phyloP scores from a whole-genome alignment of 2,888 invertebrate genomes.

The Cataglyphis livida region DNA sequence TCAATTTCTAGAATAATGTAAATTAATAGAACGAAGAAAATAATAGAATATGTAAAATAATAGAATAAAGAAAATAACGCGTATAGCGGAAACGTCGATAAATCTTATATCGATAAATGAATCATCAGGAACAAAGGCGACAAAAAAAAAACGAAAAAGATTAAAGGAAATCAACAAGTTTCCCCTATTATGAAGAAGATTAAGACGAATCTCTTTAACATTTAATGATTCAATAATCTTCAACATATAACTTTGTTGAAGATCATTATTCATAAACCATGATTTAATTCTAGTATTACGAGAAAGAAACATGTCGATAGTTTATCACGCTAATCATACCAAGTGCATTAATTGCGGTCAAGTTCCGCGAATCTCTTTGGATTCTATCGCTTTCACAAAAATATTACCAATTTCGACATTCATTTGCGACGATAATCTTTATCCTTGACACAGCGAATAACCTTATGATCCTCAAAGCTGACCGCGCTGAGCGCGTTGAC shows the following conservation, averaged over 20 bases:
- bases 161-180: not conserved
- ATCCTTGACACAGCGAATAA: slow-evolving; percentile 70
- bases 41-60: not conserved
- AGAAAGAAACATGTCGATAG: not conserved
- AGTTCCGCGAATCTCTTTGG: slow-evolving; percentile 8
- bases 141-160: not conserved
- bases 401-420: slow-evolving; percentile 69
- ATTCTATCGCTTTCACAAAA: slow-evolving; percentile 4
- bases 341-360: not conserved
- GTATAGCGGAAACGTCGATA: slow-evolving; percentile 1
- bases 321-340: not conserved
- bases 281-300: not conserved
- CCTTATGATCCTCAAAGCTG: slow-evolving; percentile 59
- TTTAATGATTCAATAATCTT: too few relatives aligned
- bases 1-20: not conserved
- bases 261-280: slow-evolving; percentile 9
- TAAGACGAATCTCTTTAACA: not conserved
- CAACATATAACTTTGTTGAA: not conserved
- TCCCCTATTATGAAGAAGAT: not conserved
- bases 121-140: not conserved
- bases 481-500: slow-evolving; percentile 59
- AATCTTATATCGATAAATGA: not conserved
- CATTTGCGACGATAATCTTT: slow-evolving; percentile 62
- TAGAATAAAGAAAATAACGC: slow-evolving; percentile 10
- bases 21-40: slow-evolving; percentile 17